These are phyloP conservation scores for Xenopus borealis DNA, from an alignment of 2,113 vertebrate species.

Conservation along the genomic window DNA sequence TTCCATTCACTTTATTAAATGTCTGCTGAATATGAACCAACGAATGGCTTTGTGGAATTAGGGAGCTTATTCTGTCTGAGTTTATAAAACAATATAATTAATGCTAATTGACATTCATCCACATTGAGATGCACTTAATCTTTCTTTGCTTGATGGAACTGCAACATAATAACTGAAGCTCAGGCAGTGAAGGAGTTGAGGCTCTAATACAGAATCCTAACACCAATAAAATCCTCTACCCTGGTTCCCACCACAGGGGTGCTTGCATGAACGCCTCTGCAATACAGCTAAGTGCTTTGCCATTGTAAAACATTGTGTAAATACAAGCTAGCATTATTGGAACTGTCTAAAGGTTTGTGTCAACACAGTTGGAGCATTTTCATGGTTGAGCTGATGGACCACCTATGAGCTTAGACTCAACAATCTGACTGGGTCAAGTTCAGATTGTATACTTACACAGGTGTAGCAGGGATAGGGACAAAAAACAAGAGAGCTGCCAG, in stretches of 20 bases:
- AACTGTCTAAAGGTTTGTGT: constrained; percentile 31
- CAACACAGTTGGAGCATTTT: constrained; percentile 5
- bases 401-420: constrained; percentile 21
- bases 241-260: constrained; percentile 50
- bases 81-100: neutral
- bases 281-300: constrained; percentile 11
- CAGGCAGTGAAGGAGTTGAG: constrained; percentile 4
- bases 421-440: constrained; percentile 10
- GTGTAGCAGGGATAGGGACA: neutral
- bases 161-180: neutral
- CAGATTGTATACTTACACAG: neutral
- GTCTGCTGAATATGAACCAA: neutral
- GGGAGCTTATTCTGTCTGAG: neutral
- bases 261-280: constrained; percentile 41
- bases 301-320: constrained; percentile 19
- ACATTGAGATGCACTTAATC: neutral
- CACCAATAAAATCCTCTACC: constrained; percentile 34
- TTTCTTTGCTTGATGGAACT: neutral
- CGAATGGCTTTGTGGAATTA: neutral
- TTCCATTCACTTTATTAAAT: neutral
- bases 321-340: constrained; percentile 27
- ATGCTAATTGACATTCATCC: no score
- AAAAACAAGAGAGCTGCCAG: no score
- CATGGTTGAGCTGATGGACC: constrained; percentile 20
- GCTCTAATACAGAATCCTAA: constrained; percentile 20